Evolutionary conservation across 2,113 vertebrate genomes (phyloP).

Genomic region (Sorex fumeus): DNA sequence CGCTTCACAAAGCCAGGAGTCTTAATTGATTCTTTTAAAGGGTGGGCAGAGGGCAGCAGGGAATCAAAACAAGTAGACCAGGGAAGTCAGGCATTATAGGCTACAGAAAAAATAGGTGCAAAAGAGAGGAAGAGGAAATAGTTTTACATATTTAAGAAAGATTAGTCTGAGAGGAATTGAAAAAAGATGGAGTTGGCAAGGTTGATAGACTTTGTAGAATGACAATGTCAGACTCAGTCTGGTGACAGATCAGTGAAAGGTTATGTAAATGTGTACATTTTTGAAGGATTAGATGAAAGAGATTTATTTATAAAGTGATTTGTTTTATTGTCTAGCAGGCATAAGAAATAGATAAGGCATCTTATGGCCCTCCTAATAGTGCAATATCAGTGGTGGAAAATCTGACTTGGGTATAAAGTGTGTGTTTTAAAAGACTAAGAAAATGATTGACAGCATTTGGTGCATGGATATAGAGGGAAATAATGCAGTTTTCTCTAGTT

Average conservation of each 20-base stretch:
- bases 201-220: conserved; percentile 55
- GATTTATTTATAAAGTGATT: conserved; percentile 12
- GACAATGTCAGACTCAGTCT: not conserved
- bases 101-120: not conserved
- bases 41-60: not conserved
- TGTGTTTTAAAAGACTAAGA: conserved; percentile 49
- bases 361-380: not conserved
- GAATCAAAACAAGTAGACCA: not conserved
- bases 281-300: not conserved
- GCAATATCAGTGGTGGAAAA: conserved; percentile 30
- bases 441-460: not conserved
- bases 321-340: conserved; percentile 38
- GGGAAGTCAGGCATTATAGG: conserved; percentile 17
- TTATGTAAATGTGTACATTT: not conserved
- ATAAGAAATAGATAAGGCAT: not conserved
- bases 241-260: not conserved
- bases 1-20: not conserved
- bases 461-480: not conserved
- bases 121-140: not conserved
- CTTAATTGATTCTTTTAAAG: conserved; percentile 47
- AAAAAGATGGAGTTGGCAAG: conserved; percentile 22
- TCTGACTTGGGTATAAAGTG: not conserved
- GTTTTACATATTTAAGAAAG: conserved; percentile 25
- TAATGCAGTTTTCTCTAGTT: not conserved
- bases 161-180: not conserved